These are phyloP conservation scores for Venustaconcha ellipsiformis DNA, from an alignment of 1,140 invertebrate genomes.

Conservation along the genomic window DNA sequence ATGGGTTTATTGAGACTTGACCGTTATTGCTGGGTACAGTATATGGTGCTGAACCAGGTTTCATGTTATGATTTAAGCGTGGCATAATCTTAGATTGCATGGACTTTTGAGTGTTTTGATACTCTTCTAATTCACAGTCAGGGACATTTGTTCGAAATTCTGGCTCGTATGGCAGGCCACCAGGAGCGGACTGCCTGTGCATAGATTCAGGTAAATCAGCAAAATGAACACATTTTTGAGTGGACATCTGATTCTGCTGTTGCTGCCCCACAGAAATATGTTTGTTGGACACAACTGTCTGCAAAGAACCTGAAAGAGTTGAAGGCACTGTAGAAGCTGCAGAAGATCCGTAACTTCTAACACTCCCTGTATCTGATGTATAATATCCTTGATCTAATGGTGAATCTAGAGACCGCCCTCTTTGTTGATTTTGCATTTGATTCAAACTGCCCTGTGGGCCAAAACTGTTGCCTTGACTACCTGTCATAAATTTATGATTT, in stretches of 20 bases:
- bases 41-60: conserved; percentile 61
- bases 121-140: conserved; percentile 53
- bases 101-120: conserved; percentile 45
- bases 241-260: conserved; percentile 5
- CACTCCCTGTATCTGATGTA: conserved; percentile 50
- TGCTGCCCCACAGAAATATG: conserved; percentile 19
- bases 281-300: conserved; percentile 6
- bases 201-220: conserved; percentile 27
- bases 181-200: background rate
- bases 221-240: conserved; percentile 59
- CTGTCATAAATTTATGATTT: too few relatives aligned
- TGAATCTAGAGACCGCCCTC: conserved; percentile 48
- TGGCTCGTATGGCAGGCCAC: conserved; percentile 34
- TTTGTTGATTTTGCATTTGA: conserved; percentile 21
- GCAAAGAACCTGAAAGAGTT: conserved; percentile 32
- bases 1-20: conserved; percentile 33
- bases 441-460: too few relatives aligned
- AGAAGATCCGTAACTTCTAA: conserved; percentile 52
- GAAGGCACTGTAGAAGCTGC: conserved; percentile 48
- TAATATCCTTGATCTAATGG: conserved; percentile 61
- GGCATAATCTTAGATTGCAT: conserved; percentile 58
- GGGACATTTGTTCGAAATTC: conserved; percentile 42
- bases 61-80: conserved; percentile 48
- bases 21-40: conserved; percentile 56
- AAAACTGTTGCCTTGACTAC: too few relatives aligned